These are phyloP conservation scores for Ophraella communa DNA, from an alignment of 2,888 invertebrate species.

Conservation along the genomic window DNA sequence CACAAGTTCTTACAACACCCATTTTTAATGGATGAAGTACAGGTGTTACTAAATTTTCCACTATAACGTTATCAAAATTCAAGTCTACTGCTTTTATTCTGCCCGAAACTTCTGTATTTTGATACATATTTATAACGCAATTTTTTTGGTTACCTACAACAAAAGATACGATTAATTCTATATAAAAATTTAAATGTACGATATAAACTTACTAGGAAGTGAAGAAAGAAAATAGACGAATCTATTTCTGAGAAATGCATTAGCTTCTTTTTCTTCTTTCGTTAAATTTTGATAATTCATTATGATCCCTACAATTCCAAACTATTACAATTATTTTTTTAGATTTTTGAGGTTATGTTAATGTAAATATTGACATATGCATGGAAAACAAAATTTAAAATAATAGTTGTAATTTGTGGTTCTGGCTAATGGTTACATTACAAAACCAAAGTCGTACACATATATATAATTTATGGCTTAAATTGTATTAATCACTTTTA, in stretches of 20 bases:
- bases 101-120: slow-evolving; percentile 50
- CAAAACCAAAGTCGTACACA: too few species aligned
- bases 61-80: slow-evolving; percentile 52
- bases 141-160: slow-evolving; percentile 43
- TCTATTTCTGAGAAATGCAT: slow-evolving; percentile 51
- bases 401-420: too few species aligned
- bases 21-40: slow-evolving; percentile 41
- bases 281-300: background rate
- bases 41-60: slow-evolving; percentile 52
- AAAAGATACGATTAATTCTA: background rate
- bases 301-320: background rate
- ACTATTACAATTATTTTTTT: background rate
- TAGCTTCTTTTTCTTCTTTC: slow-evolving; percentile 43
- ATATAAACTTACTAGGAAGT: slow-evolving; percentile 46
- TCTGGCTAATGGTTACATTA: too few species aligned
- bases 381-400: too few species aligned
- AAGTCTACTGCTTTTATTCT: slow-evolving; percentile 51
- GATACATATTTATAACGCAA: slow-evolving; percentile 50
- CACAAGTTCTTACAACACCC: slow-evolving; percentile 52
- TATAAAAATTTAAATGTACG: background rate
- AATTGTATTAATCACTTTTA: too few species aligned
- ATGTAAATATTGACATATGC: background rate
- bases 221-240: slow-evolving; percentile 51
- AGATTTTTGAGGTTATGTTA: background rate
- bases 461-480: too few species aligned